Percentiles rank a stretch among this genome's conserved stretches.
These are phyloP conservation scores for Crocodylus rhombifer DNA, from an alignment of 2,797 vertebrate genomes.

Conservation along the genomic window DNA sequence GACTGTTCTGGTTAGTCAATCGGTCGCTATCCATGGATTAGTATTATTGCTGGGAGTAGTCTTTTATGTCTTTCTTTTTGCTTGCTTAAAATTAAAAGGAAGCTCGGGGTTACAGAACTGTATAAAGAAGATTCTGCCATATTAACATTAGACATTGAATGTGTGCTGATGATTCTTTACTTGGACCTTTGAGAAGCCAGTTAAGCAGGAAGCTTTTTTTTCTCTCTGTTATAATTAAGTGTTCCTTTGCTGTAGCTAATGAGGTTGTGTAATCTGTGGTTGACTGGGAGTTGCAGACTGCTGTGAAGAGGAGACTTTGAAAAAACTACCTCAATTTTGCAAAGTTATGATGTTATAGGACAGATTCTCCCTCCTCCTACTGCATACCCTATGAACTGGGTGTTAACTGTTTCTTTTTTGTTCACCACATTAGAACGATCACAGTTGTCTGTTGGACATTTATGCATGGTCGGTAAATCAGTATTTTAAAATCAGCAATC, in stretches of 20 bases:
- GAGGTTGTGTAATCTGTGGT: constrained; percentile 29
- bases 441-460: not conserved
- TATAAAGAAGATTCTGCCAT: not conserved
- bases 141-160: not conserved
- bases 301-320: not conserved
- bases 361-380: not conserved
- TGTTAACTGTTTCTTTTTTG: too few relatives aligned
- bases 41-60: not conserved
- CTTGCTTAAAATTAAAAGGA: fast-evolving
- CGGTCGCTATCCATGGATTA: fast-evolving
- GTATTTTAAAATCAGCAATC: not conserved
- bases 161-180: not conserved
- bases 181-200: constrained; percentile 12
- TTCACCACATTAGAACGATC: too few relatives aligned
- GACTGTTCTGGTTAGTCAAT: not conserved
- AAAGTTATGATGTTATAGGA: not conserved
- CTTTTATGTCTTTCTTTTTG: not conserved
- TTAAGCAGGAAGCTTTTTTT: constrained; percentile 41
- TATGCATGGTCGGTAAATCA: not conserved
- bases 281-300: not conserved
- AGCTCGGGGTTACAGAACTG: fast-evolving
- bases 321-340: not conserved
- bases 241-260: constrained; percentile 32
- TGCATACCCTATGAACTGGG: not conserved
- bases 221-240: constrained; percentile 39